Evolutionary conservation across 2,888 invertebrate genomes (phyloP).

Genomic region (Dryococelus australis): DNA sequence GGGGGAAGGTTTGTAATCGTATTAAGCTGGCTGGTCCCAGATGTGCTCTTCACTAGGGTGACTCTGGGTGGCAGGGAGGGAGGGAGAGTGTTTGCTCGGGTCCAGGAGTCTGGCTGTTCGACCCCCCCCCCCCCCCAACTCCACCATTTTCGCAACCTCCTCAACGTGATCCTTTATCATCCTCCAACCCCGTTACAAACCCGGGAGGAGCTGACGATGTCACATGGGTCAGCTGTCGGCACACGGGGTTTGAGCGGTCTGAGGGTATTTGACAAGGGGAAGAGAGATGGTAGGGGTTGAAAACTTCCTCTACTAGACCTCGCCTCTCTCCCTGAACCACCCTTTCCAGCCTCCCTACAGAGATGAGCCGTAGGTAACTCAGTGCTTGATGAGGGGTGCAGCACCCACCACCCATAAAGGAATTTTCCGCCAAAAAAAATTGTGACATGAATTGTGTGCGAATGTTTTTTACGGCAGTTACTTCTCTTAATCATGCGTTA

Average conservation of each 20-base stretch:
- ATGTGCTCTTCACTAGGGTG: neutral
- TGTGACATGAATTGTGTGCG: no score
- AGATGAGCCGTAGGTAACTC: no score
- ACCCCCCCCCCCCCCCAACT: neutral
- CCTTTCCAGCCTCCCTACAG: no score
- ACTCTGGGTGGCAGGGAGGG: neutral
- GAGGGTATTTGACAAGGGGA: no score
- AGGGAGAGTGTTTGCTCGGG: neutral
- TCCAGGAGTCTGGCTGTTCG: neutral
- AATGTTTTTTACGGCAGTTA: no score
- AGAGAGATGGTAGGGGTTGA: neutral
- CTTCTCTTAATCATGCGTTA: no score
- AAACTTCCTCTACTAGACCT: neutral
- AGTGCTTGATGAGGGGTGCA: no score
- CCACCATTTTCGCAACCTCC: no score
- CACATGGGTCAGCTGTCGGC: neutral
- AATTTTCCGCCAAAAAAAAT: no score
- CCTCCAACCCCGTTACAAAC: neutral
- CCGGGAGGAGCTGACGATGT: neutral
- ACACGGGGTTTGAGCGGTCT: neutral
- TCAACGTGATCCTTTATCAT: neutral
- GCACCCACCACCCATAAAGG: no score
- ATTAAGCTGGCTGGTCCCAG: conserved; percentile 16
- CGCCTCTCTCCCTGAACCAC: no score
- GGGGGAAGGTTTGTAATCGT: neutral